These are phyloP conservation scores for Cynopterus brachyotis DNA, from an alignment of 2,113 vertebrate genomes.

Conservation along the genomic window DNA sequence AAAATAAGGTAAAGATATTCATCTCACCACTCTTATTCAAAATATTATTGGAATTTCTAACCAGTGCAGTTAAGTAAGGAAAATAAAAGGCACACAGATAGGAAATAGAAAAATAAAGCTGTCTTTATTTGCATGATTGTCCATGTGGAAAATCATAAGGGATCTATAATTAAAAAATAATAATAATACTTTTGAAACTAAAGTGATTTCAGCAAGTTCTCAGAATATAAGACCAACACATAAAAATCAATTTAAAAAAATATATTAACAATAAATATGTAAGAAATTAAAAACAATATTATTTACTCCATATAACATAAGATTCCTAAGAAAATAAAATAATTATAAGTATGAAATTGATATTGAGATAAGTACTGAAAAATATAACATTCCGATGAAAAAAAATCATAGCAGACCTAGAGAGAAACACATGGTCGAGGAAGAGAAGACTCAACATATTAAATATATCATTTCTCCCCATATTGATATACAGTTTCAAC, in stretches of 20 bases:
- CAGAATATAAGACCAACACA: background rate
- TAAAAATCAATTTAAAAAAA: background rate
- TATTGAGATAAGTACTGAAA: background rate
- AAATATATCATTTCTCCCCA: background rate
- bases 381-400: background rate
- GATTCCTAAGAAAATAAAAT: background rate
- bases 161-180: background rate
- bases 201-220: background rate
- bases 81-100: background rate
- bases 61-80: background rate
- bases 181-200: background rate
- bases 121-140: background rate
- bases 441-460: background rate
- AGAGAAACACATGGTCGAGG: background rate
- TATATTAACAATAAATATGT: background rate
- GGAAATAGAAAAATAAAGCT: background rate
- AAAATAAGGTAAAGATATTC: background rate
- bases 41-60: background rate
- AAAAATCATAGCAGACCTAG: background rate
- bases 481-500: background rate
- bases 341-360: background rate
- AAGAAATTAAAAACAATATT: background rate
- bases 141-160: background rate
- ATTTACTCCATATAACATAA: background rate
- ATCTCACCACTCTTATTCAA: background rate